These are phyloP conservation scores for Masnerella sp. DNA, from an alignment of 2,888 invertebrate species.

Conservation along the genomic window DNA sequence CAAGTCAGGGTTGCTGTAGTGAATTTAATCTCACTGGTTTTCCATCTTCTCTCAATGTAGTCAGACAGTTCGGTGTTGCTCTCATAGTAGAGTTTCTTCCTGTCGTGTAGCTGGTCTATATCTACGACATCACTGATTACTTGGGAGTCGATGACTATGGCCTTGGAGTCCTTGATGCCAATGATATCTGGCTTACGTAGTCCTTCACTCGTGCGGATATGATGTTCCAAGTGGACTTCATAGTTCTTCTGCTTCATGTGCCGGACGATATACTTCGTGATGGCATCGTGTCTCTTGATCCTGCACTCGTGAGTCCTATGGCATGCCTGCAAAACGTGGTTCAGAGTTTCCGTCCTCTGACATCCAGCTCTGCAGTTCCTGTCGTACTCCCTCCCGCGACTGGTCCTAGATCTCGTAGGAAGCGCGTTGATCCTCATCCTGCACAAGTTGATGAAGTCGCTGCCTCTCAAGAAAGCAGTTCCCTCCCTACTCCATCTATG, in stretches of 20 bases:
- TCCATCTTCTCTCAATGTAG: conserved; percentile 63
- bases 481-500: conserved; percentile 59
- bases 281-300: conserved; percentile 68
- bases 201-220: conserved; percentile 59
- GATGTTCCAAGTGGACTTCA: conserved; percentile 64
- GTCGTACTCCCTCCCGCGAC: conserved; percentile 54
- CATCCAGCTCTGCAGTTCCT: conserved; percentile 62
- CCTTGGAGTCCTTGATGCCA: conserved; percentile 59
- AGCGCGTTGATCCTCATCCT: conserved; percentile 69
- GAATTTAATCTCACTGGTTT: conserved; percentile 60
- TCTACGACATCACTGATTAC: conserved; percentile 63
- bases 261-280: conserved; percentile 20
- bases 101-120: not conserved
- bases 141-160: conserved; percentile 70
- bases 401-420: conserved; percentile 53
- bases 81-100: not conserved
- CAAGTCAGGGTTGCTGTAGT: conserved; percentile 44
- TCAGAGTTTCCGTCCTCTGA: conserved; percentile 65
- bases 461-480: conserved; percentile 63
- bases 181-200: conserved; percentile 69
- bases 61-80: not conserved
- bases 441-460: conserved; percentile 68
- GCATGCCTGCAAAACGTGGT: conserved; percentile 69
- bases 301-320: conserved; percentile 69
- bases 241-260: conserved; percentile 55